Percentiles rank a stretch among this genome's conserved stretches.
Conservation (phyloP, 2,797 vertebrate genomes). For the Alauda arvensis region DNA sequence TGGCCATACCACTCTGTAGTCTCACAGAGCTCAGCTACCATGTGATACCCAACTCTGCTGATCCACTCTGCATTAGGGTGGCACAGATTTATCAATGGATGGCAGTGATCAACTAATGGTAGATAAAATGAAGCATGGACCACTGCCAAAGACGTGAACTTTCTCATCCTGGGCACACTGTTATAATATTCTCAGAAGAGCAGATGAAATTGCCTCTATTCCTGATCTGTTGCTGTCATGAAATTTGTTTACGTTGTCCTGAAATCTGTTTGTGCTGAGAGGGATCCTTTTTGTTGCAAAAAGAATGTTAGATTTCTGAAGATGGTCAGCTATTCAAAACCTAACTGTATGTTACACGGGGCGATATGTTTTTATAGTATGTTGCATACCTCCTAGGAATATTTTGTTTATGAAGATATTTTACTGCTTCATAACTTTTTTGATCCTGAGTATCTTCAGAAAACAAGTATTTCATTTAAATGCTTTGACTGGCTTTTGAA, state of each 20-base stretch:
- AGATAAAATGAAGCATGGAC: not conserved
- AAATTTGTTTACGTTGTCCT: not conserved
- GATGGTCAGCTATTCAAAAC: not conserved
- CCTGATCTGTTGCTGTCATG: not conserved
- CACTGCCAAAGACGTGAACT: not conserved
- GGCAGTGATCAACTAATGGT: not conserved
- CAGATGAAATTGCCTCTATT: not conserved
- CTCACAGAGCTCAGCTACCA: not conserved
- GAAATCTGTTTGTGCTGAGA: not conserved
- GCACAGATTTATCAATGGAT: not conserved
- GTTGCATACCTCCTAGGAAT: not conserved
- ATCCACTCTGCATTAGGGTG: not conserved
- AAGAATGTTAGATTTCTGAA: not conserved
- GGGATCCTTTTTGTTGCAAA: not conserved
- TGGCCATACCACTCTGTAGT: not conserved
- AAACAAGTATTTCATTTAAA: not conserved
- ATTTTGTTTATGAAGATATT: not conserved
- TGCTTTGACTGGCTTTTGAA: not conserved
- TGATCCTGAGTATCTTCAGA: not conserved
- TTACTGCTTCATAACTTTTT: not conserved
- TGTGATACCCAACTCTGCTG: not conserved
- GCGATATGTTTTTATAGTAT: not conserved
- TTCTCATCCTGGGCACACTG: not conserved
- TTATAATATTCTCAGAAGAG: not conserved
- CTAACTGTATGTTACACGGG: not conserved